Percentiles rank a stretch among this genome's conserved stretches.
Conservation (phyloP, 2,113 vertebrate species). For the Copsychus sechellarum region DNA sequence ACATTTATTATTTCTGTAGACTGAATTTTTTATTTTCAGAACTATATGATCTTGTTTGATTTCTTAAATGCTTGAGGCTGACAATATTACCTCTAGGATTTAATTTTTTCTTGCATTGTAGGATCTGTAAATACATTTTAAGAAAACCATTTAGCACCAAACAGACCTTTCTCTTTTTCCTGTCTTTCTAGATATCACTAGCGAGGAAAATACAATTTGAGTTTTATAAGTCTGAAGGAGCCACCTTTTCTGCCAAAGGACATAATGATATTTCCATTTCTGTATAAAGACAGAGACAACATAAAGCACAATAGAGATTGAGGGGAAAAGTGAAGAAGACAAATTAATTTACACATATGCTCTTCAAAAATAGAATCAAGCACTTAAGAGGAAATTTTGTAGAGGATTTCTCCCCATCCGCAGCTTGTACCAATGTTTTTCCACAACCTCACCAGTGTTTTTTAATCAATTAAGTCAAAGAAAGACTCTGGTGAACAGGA, state of each 20-base stretch:
- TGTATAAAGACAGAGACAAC: background rate
- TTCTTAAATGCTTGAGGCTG: background rate
- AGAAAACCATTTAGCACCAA: background rate
- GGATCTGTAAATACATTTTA: background rate
- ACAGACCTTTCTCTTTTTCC: background rate
- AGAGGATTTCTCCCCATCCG: accelerated
- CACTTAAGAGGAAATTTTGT: background rate
- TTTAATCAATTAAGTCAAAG: background rate
- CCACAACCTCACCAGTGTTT: background rate
- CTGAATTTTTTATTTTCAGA: background rate
- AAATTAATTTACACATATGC: background rate
- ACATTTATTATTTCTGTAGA: background rate
- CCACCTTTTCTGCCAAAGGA: background rate
- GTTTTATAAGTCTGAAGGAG: background rate
- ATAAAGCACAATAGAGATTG: background rate
- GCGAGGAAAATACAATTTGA: background rate
- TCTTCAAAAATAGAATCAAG: background rate
- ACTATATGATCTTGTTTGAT: background rate
- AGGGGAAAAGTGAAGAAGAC: background rate
- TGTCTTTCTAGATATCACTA: background rate
- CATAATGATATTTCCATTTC: background rate
- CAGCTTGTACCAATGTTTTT: background rate
- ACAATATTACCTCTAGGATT: background rate
- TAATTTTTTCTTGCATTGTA: background rate
- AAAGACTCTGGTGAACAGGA: background rate